Evolutionary conservation across 2,113 vertebrate species (phyloP), one percentile per base, ranked within the genome.

Genomic region (Chinchilla lanigera): DNA sequence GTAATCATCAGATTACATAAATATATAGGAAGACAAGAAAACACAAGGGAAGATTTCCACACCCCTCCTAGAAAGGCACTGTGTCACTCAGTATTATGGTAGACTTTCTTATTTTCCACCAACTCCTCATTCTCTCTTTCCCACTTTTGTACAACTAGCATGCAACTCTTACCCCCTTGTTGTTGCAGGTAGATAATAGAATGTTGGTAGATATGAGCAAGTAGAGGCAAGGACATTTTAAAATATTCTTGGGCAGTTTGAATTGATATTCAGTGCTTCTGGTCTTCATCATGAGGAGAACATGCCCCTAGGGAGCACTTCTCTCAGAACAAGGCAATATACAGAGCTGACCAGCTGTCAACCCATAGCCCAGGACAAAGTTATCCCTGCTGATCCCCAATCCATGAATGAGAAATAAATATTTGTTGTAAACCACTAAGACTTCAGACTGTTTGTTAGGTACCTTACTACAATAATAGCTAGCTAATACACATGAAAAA

Each of bases 371-470:
- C 83, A 77, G 82, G 71, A 63, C 28, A 85, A 35, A 65, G 56
- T 26, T 65, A 77, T 69, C 52, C 54, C 33, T 41, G 7, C 20
- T 85, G 38, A 77, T 14, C 13, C 28, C 61, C 22, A n/a, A 41
- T 13, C 52, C 71, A 13, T 71, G 67, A 95, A 22, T 73, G 35
- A 86, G 86, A 94, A 90, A 80, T 33, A 90, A 78, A 67, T 60
- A n/a, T 82, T 69, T 91, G 52, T 78, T 58, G 9, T 50, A 85
- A 90, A 22, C 22, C 38, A 73, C 33, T 71, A 44, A 86, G 58
- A 52, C 44, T 91, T 86, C 38, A 41, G 50, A 17, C 33, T 61
- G 14, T 69, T 92, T 93, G 26, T 71, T 94, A 86, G 33, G 11
- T 1, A 65, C 47, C 19, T 83, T 90, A 71, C 69, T 89, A 41